A percentile compares a stretch with the other conserved stretches of the same genome.
These are phyloP conservation scores for Drosophila pullipes DNA, from an alignment of 2,888 invertebrate species.

Conservation along the genomic window DNA sequence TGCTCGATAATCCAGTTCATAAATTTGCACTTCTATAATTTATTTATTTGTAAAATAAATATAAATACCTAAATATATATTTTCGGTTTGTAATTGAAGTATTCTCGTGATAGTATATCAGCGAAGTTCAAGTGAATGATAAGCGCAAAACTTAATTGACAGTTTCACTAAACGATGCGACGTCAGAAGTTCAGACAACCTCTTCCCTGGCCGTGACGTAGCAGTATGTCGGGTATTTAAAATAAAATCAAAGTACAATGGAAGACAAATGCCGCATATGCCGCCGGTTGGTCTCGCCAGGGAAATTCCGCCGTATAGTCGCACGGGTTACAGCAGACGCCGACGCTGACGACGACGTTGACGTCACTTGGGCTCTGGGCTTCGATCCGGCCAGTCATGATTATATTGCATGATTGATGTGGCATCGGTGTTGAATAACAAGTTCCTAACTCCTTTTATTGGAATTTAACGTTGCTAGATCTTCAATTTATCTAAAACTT, in stretches of 20 bases:
- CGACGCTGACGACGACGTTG: background rate
- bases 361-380: constrained; percentile 23
- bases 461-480: background rate
- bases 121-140: constrained; percentile 28
- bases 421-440: constrained; percentile 54
- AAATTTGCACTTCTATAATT: background rate
- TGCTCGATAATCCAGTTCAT: background rate
- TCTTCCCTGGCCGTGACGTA: constrained; percentile 34
- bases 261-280: constrained; percentile 20
- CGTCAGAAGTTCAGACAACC: constrained; percentile 27
- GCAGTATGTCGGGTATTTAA: constrained; percentile 34
- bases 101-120: background rate
- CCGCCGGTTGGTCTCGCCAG: constrained; percentile 73
- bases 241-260: constrained; percentile 55
- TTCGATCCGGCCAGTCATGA: constrained; percentile 19
- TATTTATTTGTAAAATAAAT: background rate
- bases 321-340: constrained; percentile 48
- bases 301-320: constrained; percentile 70
- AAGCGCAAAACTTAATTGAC: constrained; percentile 39
- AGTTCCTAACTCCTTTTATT: constrained; percentile 4
- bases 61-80: background rate
- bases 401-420: constrained; percentile 43
- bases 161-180: constrained; percentile 35
- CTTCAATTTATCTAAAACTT: background rate
- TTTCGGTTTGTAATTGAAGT: background rate